These are phyloP conservation scores for Pseudomugil tenellus DNA, from an alignment of 2,797 vertebrate species.

Conservation along the genomic window DNA sequence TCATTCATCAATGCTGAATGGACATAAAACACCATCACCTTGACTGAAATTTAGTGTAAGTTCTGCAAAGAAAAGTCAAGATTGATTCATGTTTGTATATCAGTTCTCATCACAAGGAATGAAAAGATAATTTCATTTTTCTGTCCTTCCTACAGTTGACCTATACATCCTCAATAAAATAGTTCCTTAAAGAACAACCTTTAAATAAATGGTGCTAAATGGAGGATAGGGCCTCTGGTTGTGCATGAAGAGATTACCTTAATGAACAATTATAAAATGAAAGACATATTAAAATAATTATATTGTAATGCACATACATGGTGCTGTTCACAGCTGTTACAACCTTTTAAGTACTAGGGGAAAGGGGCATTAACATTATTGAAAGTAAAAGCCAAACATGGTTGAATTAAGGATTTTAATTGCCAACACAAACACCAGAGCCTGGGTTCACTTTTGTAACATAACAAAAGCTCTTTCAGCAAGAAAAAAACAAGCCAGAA, in stretches of 20 bases:
- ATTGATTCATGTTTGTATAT: slow-evolving; percentile 3
- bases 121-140: slow-evolving; percentile 1
- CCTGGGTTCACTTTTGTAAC: too few species aligned
- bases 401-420: too few species aligned
- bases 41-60: slow-evolving; percentile 4
- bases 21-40: slow-evolving; percentile 13
- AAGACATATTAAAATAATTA: too few species aligned
- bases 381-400: too few species aligned
- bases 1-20: slow-evolving; percentile 1
- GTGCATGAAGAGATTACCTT: not conserved
- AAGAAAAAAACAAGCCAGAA: too few species aligned
- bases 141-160: not conserved
- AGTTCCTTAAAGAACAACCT: not conserved
- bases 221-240: not conserved
- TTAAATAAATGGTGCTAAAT: not conserved
- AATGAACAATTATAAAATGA: too few species aligned
- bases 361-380: too few species aligned
- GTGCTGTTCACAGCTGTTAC: too few species aligned
- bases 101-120: slow-evolving; percentile 4
- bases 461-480: too few species aligned
- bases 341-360: too few species aligned
- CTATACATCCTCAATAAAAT: not conserved
- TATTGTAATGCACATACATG: too few species aligned
- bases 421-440: too few species aligned
- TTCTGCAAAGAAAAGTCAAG: not conserved